Evolutionary conservation across 1,140 invertebrate genomes (phyloP), one percentile per base, ranked within the genome.

Genomic region (Cataglyphis hispanica): DNA sequence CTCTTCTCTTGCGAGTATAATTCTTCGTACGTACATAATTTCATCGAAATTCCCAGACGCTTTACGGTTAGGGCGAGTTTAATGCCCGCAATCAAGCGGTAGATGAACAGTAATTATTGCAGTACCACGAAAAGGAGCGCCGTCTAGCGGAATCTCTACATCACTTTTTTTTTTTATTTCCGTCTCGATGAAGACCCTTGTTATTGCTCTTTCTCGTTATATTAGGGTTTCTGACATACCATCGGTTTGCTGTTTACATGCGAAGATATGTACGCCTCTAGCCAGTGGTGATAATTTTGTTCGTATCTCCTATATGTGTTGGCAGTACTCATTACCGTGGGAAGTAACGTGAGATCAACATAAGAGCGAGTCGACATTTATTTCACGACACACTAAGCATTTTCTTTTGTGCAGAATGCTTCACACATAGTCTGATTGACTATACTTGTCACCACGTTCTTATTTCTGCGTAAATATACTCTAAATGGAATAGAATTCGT

Each of bases 31-130:
- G 19, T 43, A 6, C 83, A 16, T 50, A 50, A 50, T 4, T 13
- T 19, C 72, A 37, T 56, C 76, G 53, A 69, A 77, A 86, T 89
- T 89, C 87, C 87, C 87, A 88, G 84, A 88, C 83, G 84, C 43
- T 66, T 53, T 66, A 75, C 46, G 61, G 76, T 81, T 86, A 22
- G 37, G 77, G 60, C 67, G 25, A 50, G 69, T 67, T 86, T 87
- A 84, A 89, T 89, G 78, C 61, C 50, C 84, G 56, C 78, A 69
- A 89, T 86, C 56, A 76, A 86, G 40, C 60, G 78, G 46, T 64
- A 27, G 84, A 34, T 43, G 63, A 67, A 78, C 56, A 63, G 58
- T 80, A 77, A 87, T 89, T 83, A 70, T 61, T 43, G 58, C 40
- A 60, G 75, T 27, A 81, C 25, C 27, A 63, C 60, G 53, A 84